These are phyloP conservation scores for Conus betulinus DNA, from an alignment of 1,140 invertebrate genomes.

Conservation along the genomic window DNA sequence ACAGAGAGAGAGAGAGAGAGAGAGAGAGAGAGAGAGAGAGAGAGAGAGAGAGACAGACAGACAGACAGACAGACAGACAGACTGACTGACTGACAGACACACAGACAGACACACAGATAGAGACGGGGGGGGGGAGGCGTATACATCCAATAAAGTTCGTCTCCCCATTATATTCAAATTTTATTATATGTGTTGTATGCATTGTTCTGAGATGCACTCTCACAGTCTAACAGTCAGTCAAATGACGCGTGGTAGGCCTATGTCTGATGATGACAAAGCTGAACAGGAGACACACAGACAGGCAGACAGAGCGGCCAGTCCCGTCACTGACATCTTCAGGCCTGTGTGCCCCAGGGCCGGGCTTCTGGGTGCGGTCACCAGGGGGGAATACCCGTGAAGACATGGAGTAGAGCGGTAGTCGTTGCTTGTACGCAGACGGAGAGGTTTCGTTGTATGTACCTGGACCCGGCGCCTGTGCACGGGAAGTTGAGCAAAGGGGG, in stretches of 20 bases:
- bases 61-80: no score
- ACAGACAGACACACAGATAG: no score
- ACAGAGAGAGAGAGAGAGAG: background rate
- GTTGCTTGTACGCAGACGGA: slow-evolving; percentile 80
- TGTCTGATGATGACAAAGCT: no score
- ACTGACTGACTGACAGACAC: background rate
- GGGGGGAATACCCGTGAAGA: slow-evolving; percentile 85
- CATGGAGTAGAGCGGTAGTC: slow-evolving; percentile 88
- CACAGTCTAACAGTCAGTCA: no score
- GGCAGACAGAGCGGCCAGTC: background rate
- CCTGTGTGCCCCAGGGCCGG: slow-evolving; percentile 92
- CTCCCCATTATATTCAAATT: no score
- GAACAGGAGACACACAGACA: background rate
- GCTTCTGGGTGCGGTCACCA: slow-evolving; percentile 84
- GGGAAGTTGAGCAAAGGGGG: background rate
- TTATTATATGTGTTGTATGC: no score
- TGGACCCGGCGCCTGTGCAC: slow-evolving; percentile 73
- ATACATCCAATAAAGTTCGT: no score
- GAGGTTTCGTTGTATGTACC: slow-evolving; percentile 77
- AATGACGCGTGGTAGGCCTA: no score
- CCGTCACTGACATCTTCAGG: slow-evolving; percentile 87
- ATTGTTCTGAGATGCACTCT: no score
- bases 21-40: background rate
- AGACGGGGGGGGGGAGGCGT: no score
- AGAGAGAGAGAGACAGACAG: background rate